Evolutionary conservation across 2,797 vertebrate species (phyloP).

Genomic region (Karalla daura): DNA sequence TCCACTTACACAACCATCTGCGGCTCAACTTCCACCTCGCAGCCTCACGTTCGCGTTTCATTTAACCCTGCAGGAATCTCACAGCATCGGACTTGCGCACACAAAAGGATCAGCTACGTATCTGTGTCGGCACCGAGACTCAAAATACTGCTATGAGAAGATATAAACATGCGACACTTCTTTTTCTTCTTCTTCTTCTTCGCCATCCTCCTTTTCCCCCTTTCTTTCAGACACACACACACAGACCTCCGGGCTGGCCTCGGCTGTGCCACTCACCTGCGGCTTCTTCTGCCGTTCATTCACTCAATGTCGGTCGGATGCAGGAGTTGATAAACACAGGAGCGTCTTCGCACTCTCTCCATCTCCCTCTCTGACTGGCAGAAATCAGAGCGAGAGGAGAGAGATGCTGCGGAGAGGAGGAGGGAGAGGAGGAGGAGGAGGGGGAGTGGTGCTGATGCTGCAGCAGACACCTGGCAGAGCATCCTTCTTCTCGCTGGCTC

Average conservation of each 20-base stretch:
- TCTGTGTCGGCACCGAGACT: conserved; percentile 13
- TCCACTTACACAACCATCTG: conserved; percentile 4
- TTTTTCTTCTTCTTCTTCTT: no score
- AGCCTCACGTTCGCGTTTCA: background rate
- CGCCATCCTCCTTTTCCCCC: no score
- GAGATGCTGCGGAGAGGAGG: conserved; percentile 66
- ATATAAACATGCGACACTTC: conserved; percentile 38
- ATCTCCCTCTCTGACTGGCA: conserved; percentile 11
- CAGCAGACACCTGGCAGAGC: conserved; percentile 69
- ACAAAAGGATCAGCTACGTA: background rate
- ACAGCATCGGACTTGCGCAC: background rate
- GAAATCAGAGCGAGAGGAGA: conserved; percentile 27
- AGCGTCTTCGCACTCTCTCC: conserved; percentile 30
- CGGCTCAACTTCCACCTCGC: background rate
- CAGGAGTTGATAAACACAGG: conserved; percentile 44
- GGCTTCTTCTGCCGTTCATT: conserved; percentile 26
- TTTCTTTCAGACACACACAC: no score
- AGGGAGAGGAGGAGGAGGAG: conserved; percentile 47
- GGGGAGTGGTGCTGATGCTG: conserved; percentile 79
- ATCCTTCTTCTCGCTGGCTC: background rate
- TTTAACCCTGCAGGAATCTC: background rate
- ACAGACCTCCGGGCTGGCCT: conserved; percentile 5
- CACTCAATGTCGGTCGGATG: conserved; percentile 31
- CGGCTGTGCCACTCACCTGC: conserved; percentile 57
- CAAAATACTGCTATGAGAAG: background rate